A percentile compares a stretch with the other conserved stretches of the same genome.
These are phyloP conservation scores for Corynorhinus townsendii DNA, from an alignment of 2,113 vertebrate genomes.

Conservation along the genomic window DNA sequence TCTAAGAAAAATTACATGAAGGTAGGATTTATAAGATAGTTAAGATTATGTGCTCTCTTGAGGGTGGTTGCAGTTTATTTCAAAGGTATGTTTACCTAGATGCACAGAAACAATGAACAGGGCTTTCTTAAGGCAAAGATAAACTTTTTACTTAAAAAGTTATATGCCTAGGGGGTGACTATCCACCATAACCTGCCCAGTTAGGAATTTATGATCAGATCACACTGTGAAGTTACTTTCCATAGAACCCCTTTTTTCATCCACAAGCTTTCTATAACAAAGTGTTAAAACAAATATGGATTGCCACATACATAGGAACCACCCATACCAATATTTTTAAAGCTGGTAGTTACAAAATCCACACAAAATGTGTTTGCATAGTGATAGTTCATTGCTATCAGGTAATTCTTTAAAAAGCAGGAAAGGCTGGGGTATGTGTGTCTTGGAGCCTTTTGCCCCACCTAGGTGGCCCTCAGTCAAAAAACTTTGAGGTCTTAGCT, in stretches of 20 bases:
- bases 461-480: not conserved
- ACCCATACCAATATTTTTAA: not conserved
- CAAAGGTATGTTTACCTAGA: not conserved
- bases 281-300: slow-evolving; percentile 17
- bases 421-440: not conserved
- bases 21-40: not conserved
- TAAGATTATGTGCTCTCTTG: not conserved
- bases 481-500: not conserved
- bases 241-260: not conserved
- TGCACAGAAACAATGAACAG: not conserved
- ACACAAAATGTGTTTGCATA: not conserved
- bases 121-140: not conserved
- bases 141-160: not conserved
- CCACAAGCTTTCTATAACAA: not conserved
- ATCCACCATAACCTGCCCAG: not conserved
- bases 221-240: not conserved
- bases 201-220: not conserved
- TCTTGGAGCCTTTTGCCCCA: not conserved
- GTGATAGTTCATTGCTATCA: not conserved
- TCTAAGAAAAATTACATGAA: not conserved
- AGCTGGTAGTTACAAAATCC: not conserved
- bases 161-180: not conserved
- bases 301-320: not conserved
- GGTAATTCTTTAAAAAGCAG: not conserved
- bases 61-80: not conserved